Evolutionary conservation across 2,888 invertebrate species (phyloP).

Genomic region (Lithodes maja): DNA sequence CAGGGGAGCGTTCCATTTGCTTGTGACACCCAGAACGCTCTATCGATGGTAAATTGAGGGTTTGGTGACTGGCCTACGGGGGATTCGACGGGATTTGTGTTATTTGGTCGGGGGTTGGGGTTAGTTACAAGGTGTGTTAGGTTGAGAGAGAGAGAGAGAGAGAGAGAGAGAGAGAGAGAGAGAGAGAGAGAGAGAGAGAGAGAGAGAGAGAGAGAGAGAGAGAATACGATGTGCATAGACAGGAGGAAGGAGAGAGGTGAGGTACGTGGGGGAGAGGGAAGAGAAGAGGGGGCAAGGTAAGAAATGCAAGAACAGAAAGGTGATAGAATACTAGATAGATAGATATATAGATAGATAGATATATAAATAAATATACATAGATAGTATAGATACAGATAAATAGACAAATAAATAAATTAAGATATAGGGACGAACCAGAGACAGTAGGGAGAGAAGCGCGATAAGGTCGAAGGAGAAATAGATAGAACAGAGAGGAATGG

Average conservation of each 20-base stretch:
- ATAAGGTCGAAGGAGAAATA: too few relatives aligned
- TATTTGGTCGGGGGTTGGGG: neutral
- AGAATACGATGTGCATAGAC: neutral
- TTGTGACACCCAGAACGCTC: neutral
- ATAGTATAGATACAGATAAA: too few relatives aligned
- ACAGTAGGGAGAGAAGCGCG: too few relatives aligned
- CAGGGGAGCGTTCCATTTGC: slow-evolving; percentile 5
- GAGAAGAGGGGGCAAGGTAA: neutral
- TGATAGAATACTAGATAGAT: too few relatives aligned
- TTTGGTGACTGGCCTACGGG: neutral
- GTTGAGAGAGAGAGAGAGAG: slow-evolving; percentile 2
- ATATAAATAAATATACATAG: too few relatives aligned
- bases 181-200: slow-evolving; percentile 36
- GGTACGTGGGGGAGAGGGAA: neutral
- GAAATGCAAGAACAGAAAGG: too few relatives aligned
- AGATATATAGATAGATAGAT: too few relatives aligned
- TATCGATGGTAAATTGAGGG: slow-evolving; percentile 15
- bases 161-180: slow-evolving; percentile 25
- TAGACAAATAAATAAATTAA: too few relatives aligned
- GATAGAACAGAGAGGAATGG: too few relatives aligned
- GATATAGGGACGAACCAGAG: too few relatives aligned
- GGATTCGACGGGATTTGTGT: neutral
- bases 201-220: slow-evolving; percentile 25
- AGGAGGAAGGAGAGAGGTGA: neutral
- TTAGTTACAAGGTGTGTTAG: neutral